Base-by-base conservation (phyloP, 2,113 vertebrate species). In the Otolemur garnettii region DNA sequence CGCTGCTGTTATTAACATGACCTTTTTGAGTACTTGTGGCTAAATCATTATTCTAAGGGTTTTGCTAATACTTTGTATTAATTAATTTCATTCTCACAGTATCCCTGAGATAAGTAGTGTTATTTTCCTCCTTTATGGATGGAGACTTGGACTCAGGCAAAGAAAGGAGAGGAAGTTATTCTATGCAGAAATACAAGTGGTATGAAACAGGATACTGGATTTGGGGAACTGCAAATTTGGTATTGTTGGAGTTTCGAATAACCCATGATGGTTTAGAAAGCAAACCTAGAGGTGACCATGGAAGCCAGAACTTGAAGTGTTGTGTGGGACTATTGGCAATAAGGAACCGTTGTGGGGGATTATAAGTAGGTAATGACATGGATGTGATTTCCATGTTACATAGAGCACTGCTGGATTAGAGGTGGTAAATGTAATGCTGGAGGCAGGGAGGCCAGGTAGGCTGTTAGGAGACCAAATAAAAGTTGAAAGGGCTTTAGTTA, bases 61-160 rank as follows among this genome's bases (percentile, higher is more conserved):
- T 81, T 95, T 95, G 35, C 74, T 82, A 77, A 59, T 21, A 90
- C 45, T 50, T 50, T 50, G 45, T 18, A 91, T 72, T 86, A 64
- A 38, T 93, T 89, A n/a, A 89, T 80, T 86, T 97, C 79, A 82
- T 86, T 91, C 64, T 84, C 55, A 84, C 1, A 78, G 14, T 95
- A 93, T 2, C 55, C 69, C 38, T 86, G 53, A 92, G n/a, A 50
- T 95, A 87, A 95, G 35, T 24, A 83, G n/a, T 93, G 4, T 75
- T 93, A 53, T 45, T 93, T 86, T 55, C 62, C 21, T 4, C 79
- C 45, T 94, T 94, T 94, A 24, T 85, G 69, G 50, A 35, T 66
- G 62, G 78, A 89, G 62, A 83, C 42, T 14, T 4, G 30, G 33
- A 50, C 18, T 91, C 50, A 74, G 53, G 35, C 57, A 96, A 87